Evolutionary conservation across 2,888 invertebrate species (phyloP), one percentile per base, ranked within the genome.

Genomic region (Pandemis heparana): DNA sequence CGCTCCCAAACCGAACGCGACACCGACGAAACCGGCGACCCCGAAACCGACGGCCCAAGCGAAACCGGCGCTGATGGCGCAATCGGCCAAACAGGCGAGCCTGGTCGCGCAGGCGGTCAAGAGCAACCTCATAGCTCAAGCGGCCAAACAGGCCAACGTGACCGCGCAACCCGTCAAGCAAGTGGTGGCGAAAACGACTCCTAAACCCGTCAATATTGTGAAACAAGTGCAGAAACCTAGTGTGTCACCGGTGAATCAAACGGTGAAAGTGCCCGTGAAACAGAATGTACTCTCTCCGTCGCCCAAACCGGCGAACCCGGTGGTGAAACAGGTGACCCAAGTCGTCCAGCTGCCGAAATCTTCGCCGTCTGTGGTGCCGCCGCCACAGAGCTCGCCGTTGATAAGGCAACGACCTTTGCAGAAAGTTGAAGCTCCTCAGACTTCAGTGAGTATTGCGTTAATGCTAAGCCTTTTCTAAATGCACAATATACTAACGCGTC

Each of bases 361-460:
- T 0, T 69, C 90, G 72, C 87, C 91, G 0, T 82, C 91, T 0
- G 82, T 88, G 0, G 83, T 89, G 0, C 78, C 89, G 0, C 77
- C 90, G 10, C 86, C 90, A 1, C 86, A 87, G 51, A 90, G 90
- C 70, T 87, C 92, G 9, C 91, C 92, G 39, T 79, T 93, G 16
- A 84, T 89, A 39, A 91, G 91, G 78, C 92, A 90, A 76, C 85
- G 92, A 74, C 87, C 91, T 6, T 76, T 90, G 62, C 85, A 85
- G 67, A 91, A 90, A 76, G 78, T 84, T 43, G 93, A 92, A 63
- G 79, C 82, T 0, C 75, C 86, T 14, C 86, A 84, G 62, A 76
- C 82, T 43, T 78, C 82, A 77, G 90, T 90, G 70, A 73, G 60
- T 68, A 43, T 62, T 61, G 38, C 8, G 12, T n/a, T 48, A 48